phyloP scores from a whole-genome alignment of 2,888 invertebrate genomes.

The Pantelozetes paolii region DNA sequence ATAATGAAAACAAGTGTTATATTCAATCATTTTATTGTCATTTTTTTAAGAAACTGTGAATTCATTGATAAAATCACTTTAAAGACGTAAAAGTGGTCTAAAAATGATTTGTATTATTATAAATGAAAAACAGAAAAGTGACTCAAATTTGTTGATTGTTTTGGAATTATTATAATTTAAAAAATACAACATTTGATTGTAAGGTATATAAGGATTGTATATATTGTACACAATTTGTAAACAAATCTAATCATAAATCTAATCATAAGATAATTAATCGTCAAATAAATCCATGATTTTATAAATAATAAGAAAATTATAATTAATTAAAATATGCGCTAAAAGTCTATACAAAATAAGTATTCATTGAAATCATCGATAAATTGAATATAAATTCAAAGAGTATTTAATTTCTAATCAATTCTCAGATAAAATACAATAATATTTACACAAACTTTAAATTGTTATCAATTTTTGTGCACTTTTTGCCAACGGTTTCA shows the following conservation, averaged over 20 bases:
- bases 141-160: neutral
- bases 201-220: neutral
- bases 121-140: neutral
- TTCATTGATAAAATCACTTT: neutral
- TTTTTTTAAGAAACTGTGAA: neutral
- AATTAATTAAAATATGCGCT: neutral
- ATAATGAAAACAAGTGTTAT: no score
- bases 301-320: neutral
- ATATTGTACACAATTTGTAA: neutral
- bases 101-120: neutral
- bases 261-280: neutral
- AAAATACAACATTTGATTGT: constrained; percentile 7
- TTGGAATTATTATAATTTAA: neutral
- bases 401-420: constrained; percentile 1
- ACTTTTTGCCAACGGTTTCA: neutral
- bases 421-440: constrained; percentile 6
- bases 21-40: no score
- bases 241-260: neutral
- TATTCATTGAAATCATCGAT: neutral
- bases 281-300: neutral
- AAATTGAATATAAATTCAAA: neutral
- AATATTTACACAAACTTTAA: neutral
- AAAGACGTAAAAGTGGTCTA: constrained; percentile 29
- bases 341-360: neutral
- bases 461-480: neutral